Conservation (phyloP, 2,113 vertebrate genomes). For the Pituophis catenifer region DNA sequence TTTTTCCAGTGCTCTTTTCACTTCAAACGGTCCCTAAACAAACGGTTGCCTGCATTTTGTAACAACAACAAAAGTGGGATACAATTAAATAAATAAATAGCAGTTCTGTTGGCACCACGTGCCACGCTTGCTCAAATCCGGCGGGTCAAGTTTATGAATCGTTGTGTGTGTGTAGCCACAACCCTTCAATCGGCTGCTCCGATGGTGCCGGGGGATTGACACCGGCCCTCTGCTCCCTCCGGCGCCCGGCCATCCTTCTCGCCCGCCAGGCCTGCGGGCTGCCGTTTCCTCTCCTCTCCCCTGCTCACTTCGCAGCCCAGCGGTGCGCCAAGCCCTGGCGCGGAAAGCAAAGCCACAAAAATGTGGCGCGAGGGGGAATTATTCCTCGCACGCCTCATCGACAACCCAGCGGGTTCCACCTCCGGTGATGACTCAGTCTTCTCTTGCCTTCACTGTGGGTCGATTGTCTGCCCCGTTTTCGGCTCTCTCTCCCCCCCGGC, state of each 20-base stretch:
- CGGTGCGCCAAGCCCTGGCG: not conserved
- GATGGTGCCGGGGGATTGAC: not conserved
- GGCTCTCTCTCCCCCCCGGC: not conserved
- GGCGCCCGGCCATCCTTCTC: not conserved
- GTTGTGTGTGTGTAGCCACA: too few species aligned
- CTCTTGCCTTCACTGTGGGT: not conserved
- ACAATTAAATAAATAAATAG: too few species aligned
- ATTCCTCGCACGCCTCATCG: constrained; percentile 18
- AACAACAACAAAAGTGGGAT: too few species aligned
- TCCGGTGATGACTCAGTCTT: not conserved
- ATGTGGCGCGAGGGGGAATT: not conserved
- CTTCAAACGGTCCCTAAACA: too few species aligned
- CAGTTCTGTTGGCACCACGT: too few species aligned
- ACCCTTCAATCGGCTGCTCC: too few species aligned
- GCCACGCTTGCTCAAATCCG: too few species aligned
- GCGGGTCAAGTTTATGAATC: too few species aligned
- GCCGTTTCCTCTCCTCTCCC: not conserved
- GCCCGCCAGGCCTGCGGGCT: not conserved
- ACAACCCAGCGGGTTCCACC: constrained; percentile 12
- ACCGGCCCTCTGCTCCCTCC: not conserved
- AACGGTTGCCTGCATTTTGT: too few species aligned
- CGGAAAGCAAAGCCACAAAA: not conserved
- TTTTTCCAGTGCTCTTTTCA: too few species aligned
- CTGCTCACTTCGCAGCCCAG: not conserved
- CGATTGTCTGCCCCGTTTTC: not conserved